Conservation (phyloP, 2,888 invertebrate species). For the Capitulum mitella region DNA sequence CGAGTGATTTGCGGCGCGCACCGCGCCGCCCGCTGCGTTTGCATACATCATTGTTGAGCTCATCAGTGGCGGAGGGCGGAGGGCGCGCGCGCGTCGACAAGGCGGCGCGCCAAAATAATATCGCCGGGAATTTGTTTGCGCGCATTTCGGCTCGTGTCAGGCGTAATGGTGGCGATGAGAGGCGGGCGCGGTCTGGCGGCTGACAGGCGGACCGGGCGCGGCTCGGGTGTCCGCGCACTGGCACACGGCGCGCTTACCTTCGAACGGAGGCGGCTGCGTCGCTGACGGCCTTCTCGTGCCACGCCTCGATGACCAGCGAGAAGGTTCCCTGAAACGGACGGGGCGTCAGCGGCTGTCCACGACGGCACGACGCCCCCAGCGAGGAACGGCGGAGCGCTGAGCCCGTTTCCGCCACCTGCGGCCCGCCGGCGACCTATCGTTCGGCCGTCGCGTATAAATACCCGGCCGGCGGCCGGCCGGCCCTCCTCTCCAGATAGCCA, state of each 20-base stretch:
- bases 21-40: not conserved
- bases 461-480: not conserved
- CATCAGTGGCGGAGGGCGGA: no score
- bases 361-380: no score
- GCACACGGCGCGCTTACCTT: not conserved
- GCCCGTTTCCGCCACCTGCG: not conserved
- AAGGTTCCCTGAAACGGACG: slow-evolving; percentile 81
- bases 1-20: slow-evolving; percentile 12
- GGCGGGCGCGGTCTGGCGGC: not conserved
- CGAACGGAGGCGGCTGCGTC: not conserved
- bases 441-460: not conserved
- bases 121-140: not conserved
- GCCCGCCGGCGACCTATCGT: not conserved
- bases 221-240: no score
- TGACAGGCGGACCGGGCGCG: no score
- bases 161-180: not conserved
- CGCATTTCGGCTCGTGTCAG: not conserved
- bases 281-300: slow-evolving; percentile 57
- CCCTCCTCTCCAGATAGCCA: not conserved
- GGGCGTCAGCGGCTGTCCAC: no score
- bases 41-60: slow-evolving; percentile 19
- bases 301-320: slow-evolving; percentile 93
- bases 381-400: no score
- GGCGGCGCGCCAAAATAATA: no score
- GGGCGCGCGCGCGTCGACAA: no score